Base-by-base conservation (phyloP, 2,797 vertebrate genomes). In the Lacerta agilis region DNA sequence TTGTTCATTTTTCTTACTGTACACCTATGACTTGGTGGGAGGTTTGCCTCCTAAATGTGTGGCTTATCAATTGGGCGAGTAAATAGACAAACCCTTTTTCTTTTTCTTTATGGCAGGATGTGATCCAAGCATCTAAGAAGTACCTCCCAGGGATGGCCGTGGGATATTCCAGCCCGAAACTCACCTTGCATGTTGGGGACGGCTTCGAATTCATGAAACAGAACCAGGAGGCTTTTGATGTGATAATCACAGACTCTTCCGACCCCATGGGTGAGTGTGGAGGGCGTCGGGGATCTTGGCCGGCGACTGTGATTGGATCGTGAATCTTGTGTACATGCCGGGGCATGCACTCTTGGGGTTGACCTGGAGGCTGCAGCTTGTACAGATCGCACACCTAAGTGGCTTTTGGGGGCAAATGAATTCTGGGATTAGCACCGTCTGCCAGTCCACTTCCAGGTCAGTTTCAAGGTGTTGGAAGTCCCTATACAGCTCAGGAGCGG, bases 191-290 rank as follows among this genome's bases (percentile, higher is more conserved):
- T 0, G 98, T 99, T 7, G 98, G 99, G 2, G 99, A 99, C 1
- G 99, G 99, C 58, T 99, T 99, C 95, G 98, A 99, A 93, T 99
- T 99, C 94, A 99, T 99, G 99, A 99, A 99, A 90, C 97, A 98
- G 95, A 99, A 99, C 95, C 98, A 99, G 96, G 98, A 99, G 85
- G 98, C 98, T 64, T 99, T 99, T 11, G 99, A 99, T 45, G 94
- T 99, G 79, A 99, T 99, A 93, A 99, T 99, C 95, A 99, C 98
- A 0, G 99, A 99, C 94, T 99, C 99, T 0, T 99, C 99, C 9
- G 99, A 99, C 96, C 99, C 99, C 88, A 98, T 99, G 88, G 99
- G 99, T 99, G 91, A 97, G 98, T 85, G 41, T 4, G 76, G 2
- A 2, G 4, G 0, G 29, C 27, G 1, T 0, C 2, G 0, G 5